Conservation (phyloP, 2,113 vertebrate genomes). For the Nettapus auritus region DNA sequence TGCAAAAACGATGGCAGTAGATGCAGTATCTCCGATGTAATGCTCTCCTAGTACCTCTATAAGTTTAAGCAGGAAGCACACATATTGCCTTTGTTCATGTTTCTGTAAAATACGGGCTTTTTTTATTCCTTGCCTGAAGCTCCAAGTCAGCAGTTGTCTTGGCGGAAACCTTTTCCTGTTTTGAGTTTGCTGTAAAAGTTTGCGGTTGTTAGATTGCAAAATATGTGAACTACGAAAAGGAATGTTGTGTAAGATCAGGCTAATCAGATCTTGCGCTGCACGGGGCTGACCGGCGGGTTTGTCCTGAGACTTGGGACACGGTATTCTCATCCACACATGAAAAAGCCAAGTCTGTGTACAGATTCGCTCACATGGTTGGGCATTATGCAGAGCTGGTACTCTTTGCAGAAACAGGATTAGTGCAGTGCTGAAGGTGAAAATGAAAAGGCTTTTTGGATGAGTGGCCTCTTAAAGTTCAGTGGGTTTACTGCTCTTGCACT, state of each 20-base stretch:
- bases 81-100: background rate
- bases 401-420: background rate
- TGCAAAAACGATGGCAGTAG: background rate
- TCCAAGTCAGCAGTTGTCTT: constrained; percentile 49
- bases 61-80: background rate
- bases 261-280: constrained; percentile 8
- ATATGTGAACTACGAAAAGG: constrained; percentile 17
- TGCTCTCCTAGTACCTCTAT: background rate
- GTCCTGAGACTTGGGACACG: background rate
- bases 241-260: constrained; percentile 6
- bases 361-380: background rate
- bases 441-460: background rate
- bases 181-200: constrained; percentile 39
- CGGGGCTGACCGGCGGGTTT: background rate
- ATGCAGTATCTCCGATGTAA: background rate
- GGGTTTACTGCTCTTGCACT: background rate
- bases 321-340: background rate
- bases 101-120: background rate
- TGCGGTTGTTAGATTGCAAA: constrained; percentile 49
- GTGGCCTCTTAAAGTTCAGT: background rate
- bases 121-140: constrained; percentile 34
- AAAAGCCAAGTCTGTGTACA: background rate
- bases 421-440: background rate
- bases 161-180: constrained; percentile 29
- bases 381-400: background rate